phyloP scores from a whole-genome alignment of 2,113 vertebrate species.

The Silurus meridionalis region DNA sequence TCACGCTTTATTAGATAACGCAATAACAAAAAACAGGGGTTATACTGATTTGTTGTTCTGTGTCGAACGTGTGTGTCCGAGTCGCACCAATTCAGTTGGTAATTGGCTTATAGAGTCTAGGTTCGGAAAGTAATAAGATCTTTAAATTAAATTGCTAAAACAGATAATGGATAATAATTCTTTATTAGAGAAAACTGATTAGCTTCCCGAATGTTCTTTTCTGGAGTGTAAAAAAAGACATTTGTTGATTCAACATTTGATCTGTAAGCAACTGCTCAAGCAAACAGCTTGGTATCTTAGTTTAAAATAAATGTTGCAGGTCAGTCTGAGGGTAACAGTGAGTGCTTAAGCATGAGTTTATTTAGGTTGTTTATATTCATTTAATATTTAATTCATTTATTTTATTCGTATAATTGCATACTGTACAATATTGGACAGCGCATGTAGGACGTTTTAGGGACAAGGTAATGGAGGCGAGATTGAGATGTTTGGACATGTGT shows the following conservation, averaged over 20 bases:
- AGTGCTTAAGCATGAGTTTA: too few species aligned
- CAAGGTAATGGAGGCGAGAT: too few species aligned
- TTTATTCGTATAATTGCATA: too few species aligned
- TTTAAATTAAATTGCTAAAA: background rate
- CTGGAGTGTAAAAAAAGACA: background rate
- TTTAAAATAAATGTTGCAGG: too few species aligned
- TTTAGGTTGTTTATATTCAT: too few species aligned
- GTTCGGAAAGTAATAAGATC: slow-evolving; percentile 1
- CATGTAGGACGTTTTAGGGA: too few species aligned
- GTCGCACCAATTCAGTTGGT: background rate
- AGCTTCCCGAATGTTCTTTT: background rate
- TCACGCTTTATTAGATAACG: background rate
- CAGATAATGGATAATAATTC: background rate
- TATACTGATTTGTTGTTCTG: slow-evolving; percentile 4
- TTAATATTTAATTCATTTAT: too few species aligned
- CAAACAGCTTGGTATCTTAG: too few species aligned
- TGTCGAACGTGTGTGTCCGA: background rate
- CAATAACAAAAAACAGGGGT: background rate
- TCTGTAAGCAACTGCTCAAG: background rate
- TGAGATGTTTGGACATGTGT: too few species aligned
- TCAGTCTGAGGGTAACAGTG: too few species aligned
- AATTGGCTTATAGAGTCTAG: background rate
- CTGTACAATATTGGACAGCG: too few species aligned
- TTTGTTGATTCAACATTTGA: background rate
- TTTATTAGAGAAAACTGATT: background rate